Evolutionary conservation across 1,140 invertebrate species (phyloP).

Genomic region (Anoplophora glabripennis): DNA sequence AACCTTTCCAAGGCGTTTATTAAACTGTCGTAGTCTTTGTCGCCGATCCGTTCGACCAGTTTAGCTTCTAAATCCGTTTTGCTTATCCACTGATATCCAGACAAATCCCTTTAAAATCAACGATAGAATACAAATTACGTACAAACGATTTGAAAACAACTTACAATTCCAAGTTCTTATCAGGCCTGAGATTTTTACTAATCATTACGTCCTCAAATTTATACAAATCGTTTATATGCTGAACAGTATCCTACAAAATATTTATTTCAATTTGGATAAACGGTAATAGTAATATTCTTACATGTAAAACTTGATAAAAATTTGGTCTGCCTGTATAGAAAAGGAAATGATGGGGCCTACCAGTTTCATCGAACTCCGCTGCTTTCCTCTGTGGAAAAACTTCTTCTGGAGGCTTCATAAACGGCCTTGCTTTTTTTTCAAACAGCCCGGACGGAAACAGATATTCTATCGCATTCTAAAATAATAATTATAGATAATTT

Average conservation of each 20-base stretch:
- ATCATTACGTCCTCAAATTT: slow-evolving; percentile 67
- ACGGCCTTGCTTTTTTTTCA: slow-evolving; percentile 75
- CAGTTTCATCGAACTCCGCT: slow-evolving; percentile 85
- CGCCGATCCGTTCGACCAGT: slow-evolving; percentile 70
- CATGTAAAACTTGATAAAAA: slow-evolving; percentile 80
- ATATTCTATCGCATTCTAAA: slow-evolving; percentile 83
- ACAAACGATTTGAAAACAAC: slow-evolving; percentile 23
- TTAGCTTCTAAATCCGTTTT: slow-evolving; percentile 64
- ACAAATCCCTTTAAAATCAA: slow-evolving; percentile 51
- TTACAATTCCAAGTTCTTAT: slow-evolving; percentile 60
- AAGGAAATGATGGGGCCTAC: slow-evolving; percentile 81
- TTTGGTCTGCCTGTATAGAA: slow-evolving; percentile 88
- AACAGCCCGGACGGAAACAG: slow-evolving; percentile 89
- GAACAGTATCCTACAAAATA: slow-evolving; percentile 57
- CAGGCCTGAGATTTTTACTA: slow-evolving; percentile 56
- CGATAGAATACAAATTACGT: neutral
- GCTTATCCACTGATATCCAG: slow-evolving; percentile 64
- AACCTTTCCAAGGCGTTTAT: slow-evolving; percentile 70
- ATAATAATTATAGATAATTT: slow-evolving; percentile 16
- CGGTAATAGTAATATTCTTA: slow-evolving; percentile 52
- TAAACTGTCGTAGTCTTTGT: slow-evolving; percentile 74
- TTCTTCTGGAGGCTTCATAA: slow-evolving; percentile 83
- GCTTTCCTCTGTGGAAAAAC: slow-evolving; percentile 82
- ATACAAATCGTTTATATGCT: slow-evolving; percentile 64
- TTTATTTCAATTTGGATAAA: slow-evolving; percentile 7